Conservation (phyloP, 2,888 invertebrate genomes). For the Rhagium mordax region DNA sequence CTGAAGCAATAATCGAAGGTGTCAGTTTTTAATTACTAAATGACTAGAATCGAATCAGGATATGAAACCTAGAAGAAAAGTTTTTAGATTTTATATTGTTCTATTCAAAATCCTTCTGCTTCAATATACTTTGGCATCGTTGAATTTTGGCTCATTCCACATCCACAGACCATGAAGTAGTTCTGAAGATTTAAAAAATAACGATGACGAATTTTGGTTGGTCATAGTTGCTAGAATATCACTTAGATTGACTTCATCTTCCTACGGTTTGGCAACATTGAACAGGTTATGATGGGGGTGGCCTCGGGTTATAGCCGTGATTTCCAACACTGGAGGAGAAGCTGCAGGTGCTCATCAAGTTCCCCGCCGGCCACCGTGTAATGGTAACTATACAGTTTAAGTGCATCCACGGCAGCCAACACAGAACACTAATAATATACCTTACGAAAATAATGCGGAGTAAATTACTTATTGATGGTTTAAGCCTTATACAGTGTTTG, state of each 20-base stretch:
- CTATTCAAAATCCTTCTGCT: too few relatives aligned
- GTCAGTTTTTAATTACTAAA: too few relatives aligned
- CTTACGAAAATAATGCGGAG: slow-evolving; percentile 43
- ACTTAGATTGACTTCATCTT: background rate
- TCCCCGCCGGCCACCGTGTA: slow-evolving; percentile 49
- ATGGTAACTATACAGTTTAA: slow-evolving; percentile 48
- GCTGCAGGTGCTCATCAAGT: slow-evolving; percentile 47
- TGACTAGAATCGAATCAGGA: too few relatives aligned
- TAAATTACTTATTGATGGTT: slow-evolving; percentile 45
- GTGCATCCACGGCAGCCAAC: slow-evolving; percentile 44
- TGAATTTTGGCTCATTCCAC: too few relatives aligned
- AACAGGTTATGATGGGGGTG: slow-evolving; percentile 23
- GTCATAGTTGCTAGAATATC: too few relatives aligned
- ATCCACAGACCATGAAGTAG: too few relatives aligned
- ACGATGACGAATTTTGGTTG: too few relatives aligned
- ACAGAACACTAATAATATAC: slow-evolving; percentile 43
- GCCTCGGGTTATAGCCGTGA: slow-evolving; percentile 30
- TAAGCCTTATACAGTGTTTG: slow-evolving; percentile 5
- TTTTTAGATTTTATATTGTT: too few relatives aligned
- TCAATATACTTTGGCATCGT: too few relatives aligned
- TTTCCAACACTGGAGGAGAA: slow-evolving; percentile 41
- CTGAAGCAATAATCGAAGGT: too few relatives aligned
- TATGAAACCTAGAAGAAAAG: too few relatives aligned
- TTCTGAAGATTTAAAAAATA: too few relatives aligned
- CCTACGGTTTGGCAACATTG: slow-evolving; percentile 21